Evolutionary conservation across 2,888 invertebrate genomes (phyloP), one percentile per base, ranked within the genome.

Genomic region (Allacma fusca): DNA sequence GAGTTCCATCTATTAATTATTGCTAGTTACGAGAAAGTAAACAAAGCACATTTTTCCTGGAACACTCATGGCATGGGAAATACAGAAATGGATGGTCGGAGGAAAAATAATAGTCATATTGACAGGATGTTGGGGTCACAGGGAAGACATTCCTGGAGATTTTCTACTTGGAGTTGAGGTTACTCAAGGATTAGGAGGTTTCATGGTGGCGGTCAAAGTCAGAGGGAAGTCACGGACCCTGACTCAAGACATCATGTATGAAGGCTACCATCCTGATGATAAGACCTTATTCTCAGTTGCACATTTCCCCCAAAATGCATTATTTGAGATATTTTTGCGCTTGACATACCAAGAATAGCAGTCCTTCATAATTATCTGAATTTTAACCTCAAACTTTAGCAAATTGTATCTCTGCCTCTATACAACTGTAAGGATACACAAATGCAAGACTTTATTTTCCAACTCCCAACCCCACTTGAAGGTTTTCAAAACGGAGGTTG

Each of bases 321-420:
- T 50, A 12, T 50, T 50, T 50, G n/a, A 4, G 50, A 1, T 2
- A 50, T 50, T n/a, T n/a, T n/a, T n/a, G n/a, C n/a, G 50, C 50
- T 50, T 50, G 50, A n/a, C n/a, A n/a, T 50, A 50, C 19, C 50
- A 24, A 62, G 26, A 19, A 62, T 13, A 62, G n/a, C 23, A 62
- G 26, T 23, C 62, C 62, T 62, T 62, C 62, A 23, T n/a, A 24
- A 23, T 62, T 62, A 62, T 24, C 23, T 26, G 23, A 62, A 9
- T 62, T 62, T 62, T 62, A 62, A 62, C 62, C 62, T 62, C 62
- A 62, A 62, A 62, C 62, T 62, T 62, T 62, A 62, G 9, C 5
- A 16, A 12, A 50, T 2, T 50, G 19, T 9, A 2, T 5, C 2
- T 50, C 16, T 50, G 1, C 16, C 16, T 50, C 19, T 50, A 2